Evolutionary conservation across 2,888 invertebrate genomes (phyloP), one percentile per base, ranked within the genome.

Genomic region (Ophion obscuratus): DNA sequence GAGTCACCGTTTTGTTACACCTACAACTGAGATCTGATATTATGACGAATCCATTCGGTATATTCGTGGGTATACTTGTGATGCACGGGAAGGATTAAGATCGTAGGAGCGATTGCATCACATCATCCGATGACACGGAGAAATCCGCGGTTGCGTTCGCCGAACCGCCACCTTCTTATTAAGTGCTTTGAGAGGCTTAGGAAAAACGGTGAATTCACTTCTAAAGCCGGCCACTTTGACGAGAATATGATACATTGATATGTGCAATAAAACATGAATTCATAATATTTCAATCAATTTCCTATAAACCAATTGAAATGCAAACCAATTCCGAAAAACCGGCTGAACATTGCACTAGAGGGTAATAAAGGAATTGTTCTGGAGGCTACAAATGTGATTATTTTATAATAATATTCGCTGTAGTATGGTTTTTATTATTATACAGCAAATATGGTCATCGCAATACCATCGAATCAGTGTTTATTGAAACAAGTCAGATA

Each of bases 121-220:
- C 77, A 67, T 67, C 81, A 81, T 78, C 74, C 81, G 85, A 81
- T 85, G 85, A 85, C 85, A 81, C 74, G 62, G 68, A 74, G 31
- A 61, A 70, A 81, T 73, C 70, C 57, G 86, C 86, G 88, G 81
- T 82, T 84, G 71, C 74, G 47, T 81, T 81, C 27, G 62, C 74
- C 82, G 70, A 79, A 79, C 77, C 75, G 75, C 88, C 70, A 91
- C 89, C 87, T 90, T 90, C 89, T 90, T 89, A 89, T 91, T 91
- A 89, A 83, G 64, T 75, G 74, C 62, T 59, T 59, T 36, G 36
- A 40, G 53, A 47, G 64, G 68, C 75, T 36, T 64, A 11, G 59
- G 71, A 70, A 36, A 27, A 79, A 57, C 31, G 7, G 24, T 7
- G 61, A 20, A 31, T 40, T 53, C 36, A 36, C 20, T 40, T 40